Percentiles rank a stretch among this genome's conserved stretches.
phyloP scores from a whole-genome alignment of 2,888 invertebrate genomes.

The Phortica magna region DNA sequence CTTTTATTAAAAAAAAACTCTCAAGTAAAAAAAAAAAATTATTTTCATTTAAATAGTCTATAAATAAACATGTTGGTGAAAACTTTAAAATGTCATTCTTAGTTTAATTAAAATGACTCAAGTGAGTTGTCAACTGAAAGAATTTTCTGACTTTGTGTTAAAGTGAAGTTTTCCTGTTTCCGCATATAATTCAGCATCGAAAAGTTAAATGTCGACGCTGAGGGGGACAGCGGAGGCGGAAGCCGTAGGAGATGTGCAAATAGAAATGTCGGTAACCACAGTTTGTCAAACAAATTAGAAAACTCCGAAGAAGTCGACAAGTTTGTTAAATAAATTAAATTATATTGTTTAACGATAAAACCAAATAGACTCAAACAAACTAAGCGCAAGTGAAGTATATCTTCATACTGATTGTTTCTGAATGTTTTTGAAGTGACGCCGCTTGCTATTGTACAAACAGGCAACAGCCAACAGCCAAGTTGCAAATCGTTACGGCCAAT shows the following conservation, averaged over 20 bases:
- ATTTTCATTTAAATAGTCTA: not conserved
- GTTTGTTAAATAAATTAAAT: conserved; percentile 19
- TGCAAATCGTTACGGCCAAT: conserved; percentile 13
- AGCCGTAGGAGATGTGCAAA: not conserved
- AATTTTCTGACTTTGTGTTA: not conserved
- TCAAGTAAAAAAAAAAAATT: not conserved
- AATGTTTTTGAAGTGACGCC: not conserved
- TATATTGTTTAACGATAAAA: conserved; percentile 24
- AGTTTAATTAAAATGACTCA: not conserved
- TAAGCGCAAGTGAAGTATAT: not conserved
- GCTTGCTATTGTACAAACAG: not conserved
- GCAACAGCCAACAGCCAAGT: not conserved
- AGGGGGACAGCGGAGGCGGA: not conserved
- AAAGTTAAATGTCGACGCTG: not conserved
- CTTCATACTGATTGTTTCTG: not conserved
- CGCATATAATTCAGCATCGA: not conserved
- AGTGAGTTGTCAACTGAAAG: not conserved
- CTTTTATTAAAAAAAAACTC: too few relatives aligned
- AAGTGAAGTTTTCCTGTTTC: not conserved
- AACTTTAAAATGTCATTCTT: not conserved
- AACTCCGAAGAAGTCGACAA: conserved; percentile 45
- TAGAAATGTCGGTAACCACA: conserved; percentile 46
- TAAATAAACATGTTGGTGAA: not conserved
- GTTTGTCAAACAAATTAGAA: conserved; percentile 66
- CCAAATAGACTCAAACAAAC: not conserved